Percentiles rank a stretch among this genome's conserved stretches.
These are phyloP conservation scores for Charaxes varanes DNA, from an alignment of 1,140 invertebrate genomes.

Conservation along the genomic window DNA sequence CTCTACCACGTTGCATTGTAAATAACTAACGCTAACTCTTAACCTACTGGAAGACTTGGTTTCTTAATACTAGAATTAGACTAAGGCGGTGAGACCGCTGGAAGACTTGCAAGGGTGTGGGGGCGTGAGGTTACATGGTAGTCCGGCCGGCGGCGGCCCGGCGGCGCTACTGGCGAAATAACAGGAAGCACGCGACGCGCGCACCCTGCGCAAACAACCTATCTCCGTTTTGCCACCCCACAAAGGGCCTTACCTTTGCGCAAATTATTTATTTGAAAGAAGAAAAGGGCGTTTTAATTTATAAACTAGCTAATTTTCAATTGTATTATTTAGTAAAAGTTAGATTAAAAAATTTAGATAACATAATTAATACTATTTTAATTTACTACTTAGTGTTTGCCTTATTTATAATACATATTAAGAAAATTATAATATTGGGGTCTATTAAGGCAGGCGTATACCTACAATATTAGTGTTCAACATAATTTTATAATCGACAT, in stretches of 20 bases:
- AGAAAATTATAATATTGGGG: too few relatives aligned
- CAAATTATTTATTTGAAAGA: too few relatives aligned
- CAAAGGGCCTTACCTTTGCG: slow-evolving; percentile 21
- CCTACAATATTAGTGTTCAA: too few relatives aligned
- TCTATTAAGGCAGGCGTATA: too few relatives aligned
- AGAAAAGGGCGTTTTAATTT: neutral
- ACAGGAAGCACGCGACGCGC: slow-evolving; percentile 64
- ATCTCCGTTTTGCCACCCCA: slow-evolving; percentile 34
- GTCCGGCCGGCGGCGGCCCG: slow-evolving; percentile 57
- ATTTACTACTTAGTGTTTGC: neutral
- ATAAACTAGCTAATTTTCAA: neutral
- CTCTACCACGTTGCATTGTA: slow-evolving; percentile 65
- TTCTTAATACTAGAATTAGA: slow-evolving; percentile 47
- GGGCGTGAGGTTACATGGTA: slow-evolving; percentile 47
- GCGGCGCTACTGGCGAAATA: slow-evolving; percentile 52
- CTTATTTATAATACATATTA: too few relatives aligned
- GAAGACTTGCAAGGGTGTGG: slow-evolving; percentile 49
- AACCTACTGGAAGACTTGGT: slow-evolving; percentile 68
- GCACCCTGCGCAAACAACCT: slow-evolving; percentile 62
- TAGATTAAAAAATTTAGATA: too few relatives aligned
- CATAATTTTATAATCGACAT: too few relatives aligned
- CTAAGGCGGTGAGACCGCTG: slow-evolving; percentile 49
- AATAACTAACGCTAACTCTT: slow-evolving; percentile 45
- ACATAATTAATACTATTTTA: too few relatives aligned
- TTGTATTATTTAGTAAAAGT: neutral